Evolutionary conservation across 2,797 vertebrate genomes (phyloP), one percentile per base, ranked within the genome.

Genomic region (Brachymystax lenok): DNA sequence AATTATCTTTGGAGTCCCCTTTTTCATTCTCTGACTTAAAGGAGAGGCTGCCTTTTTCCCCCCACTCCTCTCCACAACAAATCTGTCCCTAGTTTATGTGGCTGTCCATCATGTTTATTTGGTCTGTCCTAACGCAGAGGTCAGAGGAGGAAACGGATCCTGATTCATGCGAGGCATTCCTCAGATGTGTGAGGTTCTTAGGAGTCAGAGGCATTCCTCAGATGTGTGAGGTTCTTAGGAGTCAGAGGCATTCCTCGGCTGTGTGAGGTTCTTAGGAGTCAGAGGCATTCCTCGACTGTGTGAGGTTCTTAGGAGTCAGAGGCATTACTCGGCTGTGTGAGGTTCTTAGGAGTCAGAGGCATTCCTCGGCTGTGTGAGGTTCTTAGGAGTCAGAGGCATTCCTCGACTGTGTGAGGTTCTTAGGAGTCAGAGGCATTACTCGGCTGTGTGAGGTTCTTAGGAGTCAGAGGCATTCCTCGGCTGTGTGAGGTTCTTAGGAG

Each of bases 41-140:
- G 27, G 51, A 50, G 28, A 67, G 61, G 40, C 33, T 35, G 35
- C 14, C 6, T 24, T 61, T 75, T 78, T 73, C 56, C 68, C 68
- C 81, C 68, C n/a, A 63, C 73, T 69, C 16, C 33, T 19, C 80
- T 80, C 70, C 74, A 86, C 82, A 87, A 87, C 75, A 84, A 82
- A 87, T 85, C 75, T 74, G 33, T 78, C 81, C 71, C 70, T 54
- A 74, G 78, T 89, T 87, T 88, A 89, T 87, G 83, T 88, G 84
- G 82, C 85, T 89, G 92, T 90, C 91, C 91, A 77, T 93, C 89
- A 92, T 89, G 86, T 91, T 92, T 92, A 91, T 92, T 89, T 92
- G 89, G 85, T 74, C 83, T 85, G 86, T 90, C 84, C 83, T 84
- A 81, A 81, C 77, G 83, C 74, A 4, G 28, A 81, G 88, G 89